Evolutionary conservation across 2,113 vertebrate genomes (phyloP).

Genomic region (Tringa solitaria): DNA sequence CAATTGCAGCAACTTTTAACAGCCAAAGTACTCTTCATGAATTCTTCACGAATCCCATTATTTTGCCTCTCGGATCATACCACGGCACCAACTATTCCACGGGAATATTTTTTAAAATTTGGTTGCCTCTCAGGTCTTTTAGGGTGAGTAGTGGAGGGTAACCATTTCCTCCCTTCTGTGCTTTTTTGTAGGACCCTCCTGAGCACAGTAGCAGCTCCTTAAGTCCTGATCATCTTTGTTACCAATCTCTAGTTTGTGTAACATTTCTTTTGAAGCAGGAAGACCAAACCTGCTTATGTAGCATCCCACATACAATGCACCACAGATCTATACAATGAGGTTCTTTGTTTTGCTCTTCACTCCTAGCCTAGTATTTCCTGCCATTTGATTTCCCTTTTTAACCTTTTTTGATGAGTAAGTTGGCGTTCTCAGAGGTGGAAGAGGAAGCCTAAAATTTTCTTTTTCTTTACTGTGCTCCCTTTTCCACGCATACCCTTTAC

Average conservation of each 20-base stretch:
- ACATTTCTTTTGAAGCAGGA: neutral
- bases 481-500: neutral
- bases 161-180: neutral
- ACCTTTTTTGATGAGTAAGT: neutral
- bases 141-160: neutral
- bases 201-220: neutral
- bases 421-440: neutral
- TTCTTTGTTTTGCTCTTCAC: neutral
- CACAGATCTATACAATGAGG: neutral
- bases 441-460: neutral
- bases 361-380: neutral
- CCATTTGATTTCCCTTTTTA: neutral
- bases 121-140: neutral
- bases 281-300: neutral
- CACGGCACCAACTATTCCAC: neutral
- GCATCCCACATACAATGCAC: neutral
- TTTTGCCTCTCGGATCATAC: neutral
- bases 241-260: neutral
- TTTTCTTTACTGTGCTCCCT: neutral
- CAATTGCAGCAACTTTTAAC: neutral
- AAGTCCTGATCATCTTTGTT: neutral
- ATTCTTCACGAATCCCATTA: neutral
- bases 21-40: neutral
- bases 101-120: neutral
- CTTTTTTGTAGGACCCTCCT: neutral